Base-by-base conservation (phyloP, 2,888 invertebrate genomes). In the Diplolepis rosae region DNA sequence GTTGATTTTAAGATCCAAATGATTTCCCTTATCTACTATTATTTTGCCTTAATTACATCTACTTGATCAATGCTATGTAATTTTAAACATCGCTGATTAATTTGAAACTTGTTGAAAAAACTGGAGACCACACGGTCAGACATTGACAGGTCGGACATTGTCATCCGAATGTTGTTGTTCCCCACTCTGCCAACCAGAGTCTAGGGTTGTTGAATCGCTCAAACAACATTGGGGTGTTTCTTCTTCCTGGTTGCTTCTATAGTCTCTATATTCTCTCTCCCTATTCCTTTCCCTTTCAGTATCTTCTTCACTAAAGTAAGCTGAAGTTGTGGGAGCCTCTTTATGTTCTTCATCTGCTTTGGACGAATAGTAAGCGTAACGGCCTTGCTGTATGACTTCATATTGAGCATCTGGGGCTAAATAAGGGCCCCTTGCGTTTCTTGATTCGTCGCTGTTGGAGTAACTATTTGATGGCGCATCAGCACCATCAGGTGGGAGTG, bases 151-250 rank as follows among this genome's bases (percentile, higher is more conserved):
- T 52, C 86, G 84, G 54, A 84, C 83, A 27, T 82, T 84, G 51
- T 88, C 87, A 9, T 86, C 84, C 11, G 83, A 83, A 69, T 83
- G 84, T 30, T 82, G 78, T n/a, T 84, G 82, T 48, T 85, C 85
- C 0, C 92, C 93, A 79, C 92, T 93, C 75, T 93, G 93, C 93
- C 93, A 93, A 0, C 93, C 93, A 0, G 93, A 92, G 77, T 93
- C 93, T 90, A 93, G 91, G 0, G 93, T 93, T 50, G 91, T 91
- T 0, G 91, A 91, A 56, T 91, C 91, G 76, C 91, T 92, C 67
- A 91, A 90, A 52, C 92, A 92, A 72, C 92, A 91, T 70, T 91
- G 91, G 24, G 1, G 89, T 80, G 80, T 90, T 89, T 85, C 85
- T 18, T 78, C 83, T 50, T 82, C 83, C 65, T 81, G 80, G 28